Conservation (phyloP, 2,888 invertebrate species). For the Mythimna vitellina region DNA sequence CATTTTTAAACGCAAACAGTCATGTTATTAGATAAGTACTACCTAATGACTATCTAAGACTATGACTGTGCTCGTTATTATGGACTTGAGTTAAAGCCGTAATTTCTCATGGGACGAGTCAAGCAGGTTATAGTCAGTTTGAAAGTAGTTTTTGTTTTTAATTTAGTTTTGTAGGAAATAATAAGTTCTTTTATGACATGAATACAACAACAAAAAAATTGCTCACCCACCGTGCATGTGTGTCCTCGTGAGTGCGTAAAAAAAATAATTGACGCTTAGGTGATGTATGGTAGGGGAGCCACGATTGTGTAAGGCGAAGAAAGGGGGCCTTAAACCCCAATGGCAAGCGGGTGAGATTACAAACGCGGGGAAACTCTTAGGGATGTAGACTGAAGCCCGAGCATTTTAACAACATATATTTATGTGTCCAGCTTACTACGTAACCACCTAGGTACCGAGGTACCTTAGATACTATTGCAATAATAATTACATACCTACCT, state of each 20-base stretch:
- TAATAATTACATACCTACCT: too few relatives aligned
- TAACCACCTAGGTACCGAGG: neutral
- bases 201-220: neutral
- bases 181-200: too few relatives aligned
- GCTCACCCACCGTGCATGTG: neutral
- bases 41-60: too few relatives aligned
- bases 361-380: constrained; percentile 24
- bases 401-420: constrained; percentile 13
- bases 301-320: constrained; percentile 9
- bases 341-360: constrained; percentile 35
- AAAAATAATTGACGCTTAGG: constrained; percentile 3
- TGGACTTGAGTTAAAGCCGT: neutral
- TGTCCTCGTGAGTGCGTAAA: neutral
- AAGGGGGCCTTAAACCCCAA: constrained; percentile 28
- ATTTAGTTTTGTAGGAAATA: too few relatives aligned
- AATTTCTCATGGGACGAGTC: neutral
- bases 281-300: constrained; percentile 2
- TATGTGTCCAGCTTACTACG: neutral
- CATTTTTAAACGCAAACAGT: constrained; percentile 26
- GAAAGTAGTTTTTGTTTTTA: neutral
- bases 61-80: neutral
- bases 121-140: neutral
- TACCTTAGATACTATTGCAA: neutral
- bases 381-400: constrained; percentile 31
- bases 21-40: too few relatives aligned